Base-by-base conservation (phyloP, 2,888 invertebrate species). In the Patella pellucida region DNA sequence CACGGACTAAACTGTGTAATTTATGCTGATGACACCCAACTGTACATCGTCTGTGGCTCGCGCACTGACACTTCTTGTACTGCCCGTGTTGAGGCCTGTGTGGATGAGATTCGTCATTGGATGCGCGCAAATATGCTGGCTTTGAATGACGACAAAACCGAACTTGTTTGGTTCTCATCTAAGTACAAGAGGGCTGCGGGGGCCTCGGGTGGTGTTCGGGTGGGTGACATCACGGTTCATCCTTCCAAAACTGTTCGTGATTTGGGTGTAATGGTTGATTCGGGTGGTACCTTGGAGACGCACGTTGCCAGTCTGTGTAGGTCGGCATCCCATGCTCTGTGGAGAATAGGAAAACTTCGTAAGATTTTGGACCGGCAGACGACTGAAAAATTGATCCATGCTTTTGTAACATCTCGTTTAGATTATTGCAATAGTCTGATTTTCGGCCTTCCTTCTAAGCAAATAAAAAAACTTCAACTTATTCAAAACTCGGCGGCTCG, bases 61-160 rank as follows among this genome's bases (percentile, higher is more conserved):
- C n/a, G 19, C 16, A n/a, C 62, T 19, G 15, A 62, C 19, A 19
- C 19, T 19, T 19, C 11, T 9, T 19, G 12, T 15, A 62, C n/a
- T 62, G 19, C n/a, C n/a, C 19, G n/a, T 62, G n/a, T n/a, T 19
- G 16, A 62, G 19, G 19, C n/a, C 62, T 62, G 62, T 62, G 19
- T 62, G n/a, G n/a, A n/a, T 62, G 62, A 62, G n/a, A 62, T 62
- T 16, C 62, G 62, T 19, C n/a, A 62, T 19, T 62, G 62, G 62
- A 62, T 62, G 62, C 19, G n/a, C 7, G 19, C n/a, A 62, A 62
- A 62, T 19, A 19, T 62, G n/a, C n/a, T 62, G 4, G 19, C n/a
- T 19, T 19, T 62, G n/a, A 62, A 62, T 62, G 62, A 62, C 19
- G 62, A 62, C 14, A 19, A 62, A 62, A 62, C 62, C n/a, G 62